A percentile compares a stretch with the other conserved stretches of the same genome.
These are phyloP conservation scores for Leptatherina wallacei DNA, from an alignment of 2,797 vertebrate genomes.

Conservation along the genomic window DNA sequence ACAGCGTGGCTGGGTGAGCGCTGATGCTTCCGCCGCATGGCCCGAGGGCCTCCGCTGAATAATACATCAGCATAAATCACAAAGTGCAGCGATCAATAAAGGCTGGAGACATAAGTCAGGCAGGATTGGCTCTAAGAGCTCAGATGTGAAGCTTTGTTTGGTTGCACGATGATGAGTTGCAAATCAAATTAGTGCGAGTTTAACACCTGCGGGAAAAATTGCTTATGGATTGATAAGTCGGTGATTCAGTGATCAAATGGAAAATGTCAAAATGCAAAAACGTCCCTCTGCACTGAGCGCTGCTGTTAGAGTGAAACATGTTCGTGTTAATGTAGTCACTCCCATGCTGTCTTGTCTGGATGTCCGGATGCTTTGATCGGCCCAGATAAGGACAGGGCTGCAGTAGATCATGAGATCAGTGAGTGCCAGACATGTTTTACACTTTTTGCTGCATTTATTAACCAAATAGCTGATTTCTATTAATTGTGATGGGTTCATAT, in stretches of 20 bases:
- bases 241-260: slow-evolving; percentile 11
- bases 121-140: slow-evolving; percentile 12
- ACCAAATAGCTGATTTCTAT: slow-evolving; percentile 1
- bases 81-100: slow-evolving; percentile 51
- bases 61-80: slow-evolving; percentile 63
- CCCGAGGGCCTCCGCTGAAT: slow-evolving; percentile 46
- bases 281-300: neutral
- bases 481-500: slow-evolving; percentile 11
- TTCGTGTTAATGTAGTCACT: slow-evolving; percentile 18
- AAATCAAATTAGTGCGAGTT: slow-evolving; percentile 31
- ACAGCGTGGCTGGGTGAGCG: slow-evolving; percentile 21
- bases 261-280: slow-evolving; percentile 6
- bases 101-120: slow-evolving; percentile 18
- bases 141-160: slow-evolving; percentile 32
- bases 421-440: neutral
- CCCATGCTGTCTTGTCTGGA: neutral
- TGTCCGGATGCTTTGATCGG: neutral
- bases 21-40: slow-evolving; percentile 20
- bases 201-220: neutral
- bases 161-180: slow-evolving; percentile 12
- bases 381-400: neutral
- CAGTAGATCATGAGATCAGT: neutral
- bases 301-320: neutral
- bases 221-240: slow-evolving; percentile 19
- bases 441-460: neutral